Evolutionary conservation across 2,888 invertebrate species (phyloP).

Genomic region (Tolmerus cingulatus): DNA sequence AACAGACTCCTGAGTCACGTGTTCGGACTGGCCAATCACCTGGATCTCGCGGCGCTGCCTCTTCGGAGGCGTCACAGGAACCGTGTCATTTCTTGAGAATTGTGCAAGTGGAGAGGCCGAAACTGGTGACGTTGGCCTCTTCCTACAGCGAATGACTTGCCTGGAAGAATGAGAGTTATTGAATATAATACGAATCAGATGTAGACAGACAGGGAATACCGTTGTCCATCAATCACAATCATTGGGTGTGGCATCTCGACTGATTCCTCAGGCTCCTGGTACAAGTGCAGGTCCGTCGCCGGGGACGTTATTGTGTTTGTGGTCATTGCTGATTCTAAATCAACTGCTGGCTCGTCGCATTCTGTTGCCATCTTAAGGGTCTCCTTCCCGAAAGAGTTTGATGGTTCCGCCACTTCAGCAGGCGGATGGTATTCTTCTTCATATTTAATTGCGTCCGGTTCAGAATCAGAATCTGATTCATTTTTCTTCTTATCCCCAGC

Average conservation of each 20-base stretch:
- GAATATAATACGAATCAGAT: neutral
- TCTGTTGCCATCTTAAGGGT: constrained; percentile 87
- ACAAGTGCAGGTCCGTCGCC: constrained; percentile 67
- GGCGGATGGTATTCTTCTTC: constrained; percentile 50
- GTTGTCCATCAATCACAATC: constrained; percentile 69
- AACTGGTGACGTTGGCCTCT: too few species aligned
- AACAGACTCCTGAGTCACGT: too few species aligned
- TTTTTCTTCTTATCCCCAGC: constrained; percentile 85
- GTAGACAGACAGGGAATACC: constrained; percentile 59
- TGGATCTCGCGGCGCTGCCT: too few species aligned
- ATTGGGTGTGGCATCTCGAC: constrained; percentile 63
- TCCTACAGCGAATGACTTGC: too few species aligned
- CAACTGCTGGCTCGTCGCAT: constrained; percentile 83
- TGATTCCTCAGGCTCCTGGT: constrained; percentile 49
- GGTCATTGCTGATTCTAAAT: too few species aligned
- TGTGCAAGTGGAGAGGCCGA: too few species aligned
- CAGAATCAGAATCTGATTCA: constrained; percentile 79
- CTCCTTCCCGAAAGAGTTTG: too few species aligned
- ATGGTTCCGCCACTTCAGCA: constrained; percentile 59
- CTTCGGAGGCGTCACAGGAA: too few species aligned
- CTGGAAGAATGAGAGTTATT: too few species aligned
- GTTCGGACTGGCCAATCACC: too few species aligned
- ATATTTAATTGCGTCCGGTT: constrained; percentile 52
- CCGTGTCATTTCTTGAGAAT: too few species aligned
- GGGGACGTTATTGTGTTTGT: constrained; percentile 79